Evolutionary conservation across 1,140 invertebrate species (phyloP).

Genomic region (Drosophila repletoides): DNA sequence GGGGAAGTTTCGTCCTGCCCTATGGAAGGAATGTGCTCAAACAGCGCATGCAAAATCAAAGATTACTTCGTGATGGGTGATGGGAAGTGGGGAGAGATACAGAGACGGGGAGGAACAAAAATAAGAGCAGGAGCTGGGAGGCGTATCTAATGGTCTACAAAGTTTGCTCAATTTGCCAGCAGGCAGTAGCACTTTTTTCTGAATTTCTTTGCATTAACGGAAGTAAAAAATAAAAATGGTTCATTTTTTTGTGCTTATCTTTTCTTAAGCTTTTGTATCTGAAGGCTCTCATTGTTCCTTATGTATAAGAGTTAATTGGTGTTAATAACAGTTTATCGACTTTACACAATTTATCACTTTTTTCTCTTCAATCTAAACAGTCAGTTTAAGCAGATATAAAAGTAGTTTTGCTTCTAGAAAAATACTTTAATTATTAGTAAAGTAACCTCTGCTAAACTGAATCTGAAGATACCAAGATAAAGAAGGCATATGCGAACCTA

Average conservation of each 20-base stretch:
- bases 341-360: background rate
- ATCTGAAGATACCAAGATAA: too few species aligned
- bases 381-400: too few species aligned
- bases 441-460: too few species aligned
- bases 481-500: too few species aligned
- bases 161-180: constrained; percentile 42
- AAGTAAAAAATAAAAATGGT: background rate
- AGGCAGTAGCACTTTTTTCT: constrained; percentile 23
- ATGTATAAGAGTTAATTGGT: constrained; percentile 1
- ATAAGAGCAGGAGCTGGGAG: background rate
- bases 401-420: too few species aligned
- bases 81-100: background rate
- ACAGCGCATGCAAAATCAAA: constrained; percentile 68
- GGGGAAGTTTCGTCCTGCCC: background rate
- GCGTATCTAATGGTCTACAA: constrained; percentile 35
- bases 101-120: background rate
- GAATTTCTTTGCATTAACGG: background rate
- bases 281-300: background rate
- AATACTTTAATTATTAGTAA: too few species aligned
- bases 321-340: background rate
- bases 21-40: constrained; percentile 3
- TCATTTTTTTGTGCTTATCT: background rate
- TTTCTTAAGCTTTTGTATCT: background rate
- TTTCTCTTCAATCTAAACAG: background rate
- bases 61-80: constrained; percentile 25